Base-by-base conservation (phyloP, 2,113 vertebrate species). In the Oceanites oceanicus region DNA sequence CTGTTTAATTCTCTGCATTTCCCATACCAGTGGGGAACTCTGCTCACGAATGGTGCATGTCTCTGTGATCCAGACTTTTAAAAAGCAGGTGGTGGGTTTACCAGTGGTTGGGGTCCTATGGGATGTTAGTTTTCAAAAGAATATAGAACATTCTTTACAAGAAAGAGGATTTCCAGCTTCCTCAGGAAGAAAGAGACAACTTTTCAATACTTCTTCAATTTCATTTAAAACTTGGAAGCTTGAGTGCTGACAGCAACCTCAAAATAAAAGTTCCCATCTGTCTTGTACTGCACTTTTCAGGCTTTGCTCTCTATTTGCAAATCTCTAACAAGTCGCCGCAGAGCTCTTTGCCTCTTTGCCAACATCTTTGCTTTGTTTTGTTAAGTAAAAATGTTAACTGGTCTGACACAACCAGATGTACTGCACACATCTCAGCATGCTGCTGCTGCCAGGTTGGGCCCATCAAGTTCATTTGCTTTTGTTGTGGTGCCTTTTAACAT, bases 41-140 rank as follows among this genome's bases (percentile, higher is more conserved):
- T 45, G 45, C 11, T 38, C 1, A 1, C 0, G 1, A 76, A 49
- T 8, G 20, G 45, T 61, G n/a, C 6, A 1, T 26, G 17, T 61
- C 23, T 75, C 8, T 63, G 77, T 63, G 47, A 40, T 6, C 10
- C 5, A 58, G 67, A 27, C 27, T 84, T 86, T 50, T 20, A 70
- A 73, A 80, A 88, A 80, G 40, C 21, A 5, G 4, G 14, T 9
- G 34, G 18, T 56, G 29, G 10, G 5, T 70, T 53, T 83, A 30
- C 25, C 63, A n/a, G 42, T 25, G 6, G 5, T 10, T 53, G 38
- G 11, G 7, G 11, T 22, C 50, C 30, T 36, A 13, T 26, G 14
- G 25, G 52, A 13, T 19, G 6, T 79, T 45, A 74, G 36, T 17
- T 86, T 45, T 73, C 67, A 45, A 27, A 85, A 79, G n/a, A 56